A percentile compares a stretch with the other conserved stretches of the same genome.
phyloP scores from a whole-genome alignment of 37 sponge, comb jelly and placozoan species.

The Crambe crambe region DNA sequence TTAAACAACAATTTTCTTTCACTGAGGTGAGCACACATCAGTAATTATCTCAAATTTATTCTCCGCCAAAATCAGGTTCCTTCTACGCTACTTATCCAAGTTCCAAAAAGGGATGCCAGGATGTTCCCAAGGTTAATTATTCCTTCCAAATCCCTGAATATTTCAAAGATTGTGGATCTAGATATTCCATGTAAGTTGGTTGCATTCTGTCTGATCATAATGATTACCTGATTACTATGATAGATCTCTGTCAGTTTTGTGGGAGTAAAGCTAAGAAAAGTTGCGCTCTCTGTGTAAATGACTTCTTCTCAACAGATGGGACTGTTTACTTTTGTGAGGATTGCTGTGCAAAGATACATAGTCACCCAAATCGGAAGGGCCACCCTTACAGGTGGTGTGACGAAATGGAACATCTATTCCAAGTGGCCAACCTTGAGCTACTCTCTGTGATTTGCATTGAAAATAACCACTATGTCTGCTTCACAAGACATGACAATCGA shows the following conservation, averaged over 20 bases:
- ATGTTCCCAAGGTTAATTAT: no score
- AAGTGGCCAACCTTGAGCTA: constrained; percentile 53
- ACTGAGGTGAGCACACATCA: constrained; percentile 34
- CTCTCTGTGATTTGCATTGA: constrained; percentile 94
- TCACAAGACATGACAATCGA: constrained; percentile 51
- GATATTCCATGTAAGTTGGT: not conserved
- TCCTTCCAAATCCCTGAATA: constrained; percentile 64
- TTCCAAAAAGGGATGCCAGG: no score
- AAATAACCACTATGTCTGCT: constrained; percentile 97
- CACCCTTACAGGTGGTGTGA: not conserved
- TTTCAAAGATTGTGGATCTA: constrained; percentile 16
- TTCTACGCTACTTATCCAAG: constrained; percentile 68
- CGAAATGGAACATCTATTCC: not conserved
- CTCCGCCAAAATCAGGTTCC: constrained; percentile 61
- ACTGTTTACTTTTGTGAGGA: constrained; percentile 10
- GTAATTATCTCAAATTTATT: not conserved
- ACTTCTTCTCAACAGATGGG: not conserved
- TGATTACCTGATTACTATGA: not conserved
- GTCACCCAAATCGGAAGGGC: not conserved
- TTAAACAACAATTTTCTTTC: constrained; percentile 71
- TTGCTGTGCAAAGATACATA: not conserved
- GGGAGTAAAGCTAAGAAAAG: not conserved
- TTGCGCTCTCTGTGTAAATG: not conserved
- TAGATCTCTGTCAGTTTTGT: constrained; percentile 4
- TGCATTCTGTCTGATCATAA: not conserved